Evolutionary conservation across 2,113 vertebrate genomes (phyloP), one percentile per base, ranked within the genome.

Genomic region (Empidonax traillii): DNA sequence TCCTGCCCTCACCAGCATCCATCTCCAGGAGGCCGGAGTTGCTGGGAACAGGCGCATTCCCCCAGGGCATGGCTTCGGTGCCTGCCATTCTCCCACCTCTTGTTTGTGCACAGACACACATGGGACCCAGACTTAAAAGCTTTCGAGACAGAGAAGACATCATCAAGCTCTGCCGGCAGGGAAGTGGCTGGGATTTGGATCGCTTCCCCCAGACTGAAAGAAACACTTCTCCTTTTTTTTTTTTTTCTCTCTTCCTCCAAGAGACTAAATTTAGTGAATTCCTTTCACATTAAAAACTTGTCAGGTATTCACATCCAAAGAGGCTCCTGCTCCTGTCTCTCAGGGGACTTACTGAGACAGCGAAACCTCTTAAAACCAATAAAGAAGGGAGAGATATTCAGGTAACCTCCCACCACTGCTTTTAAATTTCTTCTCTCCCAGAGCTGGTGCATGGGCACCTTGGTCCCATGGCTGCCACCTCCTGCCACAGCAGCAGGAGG

Each of bases 201-300:
- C 15, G 0, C 81, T 95, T 88, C 85, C 76, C 91, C 81, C 33
- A 25, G 49, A 81, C n/a, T 95, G 89, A 95, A 81, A 94, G 72
- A 93, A 95, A 78, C 14, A 11, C 55, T 92, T 83, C n/a, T 75
- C 7, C 4, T 41, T 63, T 41, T 35, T 27, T 18, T 49, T 10
- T 41, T 41, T 18, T 49, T 10, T 41, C 12, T 2, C 33, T 23
- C 53, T 91, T 74, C 69, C 80, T 94, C 87, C 62, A 85, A 69
- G 79, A 92, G 55, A 87, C 95, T 97, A 97, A 96, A 97, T 97
- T 96, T 96, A 96, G 97, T 93, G 79, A 95, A 94, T 97, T 93
- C 69, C 82, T 95, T 96, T 97, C 97, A 90, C 95, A 92, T 96
- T 96, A 96, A 97, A 96, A 94, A 96, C 92, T 95, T 96, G 94